Evolutionary conservation across 2,888 invertebrate species (phyloP).

Genomic region (Palloptera scutellata): DNA sequence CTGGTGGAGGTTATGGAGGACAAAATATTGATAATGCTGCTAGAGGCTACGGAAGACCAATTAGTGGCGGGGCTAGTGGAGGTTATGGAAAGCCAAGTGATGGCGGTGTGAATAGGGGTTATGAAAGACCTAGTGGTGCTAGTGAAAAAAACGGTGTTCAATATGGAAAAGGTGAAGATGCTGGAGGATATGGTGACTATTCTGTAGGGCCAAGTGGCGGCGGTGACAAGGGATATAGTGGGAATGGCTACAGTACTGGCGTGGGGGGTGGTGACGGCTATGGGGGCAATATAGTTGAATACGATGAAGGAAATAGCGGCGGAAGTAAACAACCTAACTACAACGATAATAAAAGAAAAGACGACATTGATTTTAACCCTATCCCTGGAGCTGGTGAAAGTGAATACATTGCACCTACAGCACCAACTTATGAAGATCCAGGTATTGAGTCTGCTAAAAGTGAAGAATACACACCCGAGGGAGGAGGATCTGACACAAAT

Average conservation of each 20-base stretch:
- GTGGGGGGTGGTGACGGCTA: not conserved
- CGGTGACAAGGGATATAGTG: not conserved
- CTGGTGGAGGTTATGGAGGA: not conserved
- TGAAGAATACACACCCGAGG: not conserved
- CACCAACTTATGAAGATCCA: not conserved
- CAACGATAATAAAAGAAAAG: not conserved
- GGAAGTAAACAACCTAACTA: not conserved
- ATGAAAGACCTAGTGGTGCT: not conserved
- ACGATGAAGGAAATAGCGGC: not conserved
- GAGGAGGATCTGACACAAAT: not conserved
- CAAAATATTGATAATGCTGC: not conserved
- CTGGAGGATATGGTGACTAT: not conserved
- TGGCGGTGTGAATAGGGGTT: not conserved
- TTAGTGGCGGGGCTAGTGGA: constrained; percentile 25
- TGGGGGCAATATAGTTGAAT: not conserved
- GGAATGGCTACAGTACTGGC: not conserved
- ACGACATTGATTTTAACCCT: not conserved
- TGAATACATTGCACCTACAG: not conserved
- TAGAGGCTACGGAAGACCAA: not conserved
- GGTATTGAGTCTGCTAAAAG: not conserved
- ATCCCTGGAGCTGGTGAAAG: not conserved
- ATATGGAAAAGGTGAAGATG: not conserved
- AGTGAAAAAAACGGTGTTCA: not conserved
- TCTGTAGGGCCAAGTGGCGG: not conserved
- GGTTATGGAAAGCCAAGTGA: constrained; percentile 28